Base-by-base conservation (phyloP, 1,140 invertebrate genomes). In the Pogonus chalceus region DNA sequence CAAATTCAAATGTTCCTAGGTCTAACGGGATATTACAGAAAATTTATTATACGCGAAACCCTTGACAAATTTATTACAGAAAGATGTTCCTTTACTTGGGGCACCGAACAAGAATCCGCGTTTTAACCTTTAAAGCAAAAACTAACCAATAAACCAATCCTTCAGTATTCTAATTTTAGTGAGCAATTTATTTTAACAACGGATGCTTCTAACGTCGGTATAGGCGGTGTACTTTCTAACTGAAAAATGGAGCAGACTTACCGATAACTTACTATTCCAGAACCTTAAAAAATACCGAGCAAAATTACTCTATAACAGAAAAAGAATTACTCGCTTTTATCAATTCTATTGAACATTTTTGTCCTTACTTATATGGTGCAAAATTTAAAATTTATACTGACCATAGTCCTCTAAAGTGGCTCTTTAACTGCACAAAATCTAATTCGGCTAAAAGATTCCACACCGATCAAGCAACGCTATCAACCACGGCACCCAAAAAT, bases 1-100 rank as follows among this genome's bases (percentile, higher is more conserved):
- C 35, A 51, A 2, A 54, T 59, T 7, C 57, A 54, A 47, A 21
- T n/a, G 3, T 53, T 58, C 21, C 23, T 56, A n/a, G 55, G 55
- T 35, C 20, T 57, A 2, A 18, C 57, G 23, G 55, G 50, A 12
- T 54, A 49, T 49, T 57, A 59, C 52, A 47, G 55, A 39, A 43
- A 46, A 39, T 59, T 59, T 52, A 57, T 59, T 10, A 35, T n/a
- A 56, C n/a, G 7, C 16, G 14, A 12, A 26, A 37, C 31, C 31
- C 31, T 9, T 35, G 31, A 35, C 31, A 9, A 35, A n/a, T 7
- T 35, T 9, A 7, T 35, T 35, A 7, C 7, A 35, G n/a, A 35
- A 35, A n/a, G 31, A 35, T 35, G 7, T n/a, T 9, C 7, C 7
- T 9, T 35, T 35, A 35, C 7, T 9, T n/a, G n/a, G 7, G n/a